Conservation (phyloP, 2,888 invertebrate species). For the Pammene aurita region DNA sequence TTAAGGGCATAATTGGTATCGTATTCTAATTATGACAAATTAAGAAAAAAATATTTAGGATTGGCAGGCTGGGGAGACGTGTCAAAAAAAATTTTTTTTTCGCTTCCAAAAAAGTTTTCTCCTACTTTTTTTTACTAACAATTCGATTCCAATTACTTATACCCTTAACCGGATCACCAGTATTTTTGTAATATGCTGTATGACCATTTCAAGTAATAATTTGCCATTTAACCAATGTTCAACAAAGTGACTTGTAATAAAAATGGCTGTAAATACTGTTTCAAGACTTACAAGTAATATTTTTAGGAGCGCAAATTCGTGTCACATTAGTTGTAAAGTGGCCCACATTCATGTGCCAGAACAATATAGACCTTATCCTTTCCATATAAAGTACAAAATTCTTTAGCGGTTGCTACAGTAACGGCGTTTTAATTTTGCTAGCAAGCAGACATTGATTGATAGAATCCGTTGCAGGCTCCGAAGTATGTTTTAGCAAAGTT, state of each 20-base stretch:
- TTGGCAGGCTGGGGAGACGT: no score
- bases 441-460: slow-evolving; percentile 49
- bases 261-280: neutral
- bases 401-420: slow-evolving; percentile 18
- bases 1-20: no score
- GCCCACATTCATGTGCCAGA: slow-evolving; percentile 42
- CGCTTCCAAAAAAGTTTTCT: no score
- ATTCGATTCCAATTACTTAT: no score
- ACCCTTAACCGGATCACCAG: no score
- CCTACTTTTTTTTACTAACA: no score
- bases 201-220: neutral
- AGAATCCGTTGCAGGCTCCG: slow-evolving; percentile 41
- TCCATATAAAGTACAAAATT: slow-evolving; percentile 42
- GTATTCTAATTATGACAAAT: no score
- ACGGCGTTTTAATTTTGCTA: slow-evolving; percentile 36
- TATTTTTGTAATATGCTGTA: no score
- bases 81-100: no score
- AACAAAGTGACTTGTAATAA: neutral
- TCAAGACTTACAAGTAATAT: slow-evolving; percentile 48
- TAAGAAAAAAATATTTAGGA: no score
- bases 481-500: slow-evolving; percentile 33
- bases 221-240: no score
- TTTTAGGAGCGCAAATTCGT: slow-evolving; percentile 44
- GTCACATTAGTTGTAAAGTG: slow-evolving; percentile 47
- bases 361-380: slow-evolving; percentile 34